Evolutionary conservation across 64 coral and sea anemone genomes (phyloP).

Genomic region (Actinia tenebrosa): DNA sequence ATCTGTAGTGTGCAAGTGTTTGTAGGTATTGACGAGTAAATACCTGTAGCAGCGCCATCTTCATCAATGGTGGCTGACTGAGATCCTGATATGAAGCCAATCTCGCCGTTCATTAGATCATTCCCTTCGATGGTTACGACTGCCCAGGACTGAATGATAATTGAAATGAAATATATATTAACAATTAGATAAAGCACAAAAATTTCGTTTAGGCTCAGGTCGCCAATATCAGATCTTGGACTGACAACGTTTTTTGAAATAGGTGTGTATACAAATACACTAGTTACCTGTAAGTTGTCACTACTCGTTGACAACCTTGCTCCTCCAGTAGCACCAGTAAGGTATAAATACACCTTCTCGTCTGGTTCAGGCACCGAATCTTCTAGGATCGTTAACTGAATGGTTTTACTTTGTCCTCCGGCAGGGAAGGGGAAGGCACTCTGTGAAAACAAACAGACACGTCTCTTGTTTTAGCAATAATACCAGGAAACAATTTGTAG

Average conservation of each 20-base stretch:
- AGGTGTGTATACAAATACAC: not conserved
- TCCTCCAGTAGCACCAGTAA: slow-evolving; percentile 58
- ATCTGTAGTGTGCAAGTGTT: not conserved
- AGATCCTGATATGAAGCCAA: slow-evolving; percentile 70
- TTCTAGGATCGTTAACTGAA: slow-evolving; percentile 70
- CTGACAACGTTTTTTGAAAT: not conserved
- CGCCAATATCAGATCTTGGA: no score
- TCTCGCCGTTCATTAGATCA: slow-evolving; percentile 78
- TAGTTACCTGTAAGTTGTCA: slow-evolving; percentile 58
- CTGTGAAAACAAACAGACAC: slow-evolving; percentile 21
- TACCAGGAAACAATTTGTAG: no score
- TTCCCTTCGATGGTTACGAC: slow-evolving; percentile 78
- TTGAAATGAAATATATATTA: not conserved
- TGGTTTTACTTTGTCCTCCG: slow-evolving; percentile 46
- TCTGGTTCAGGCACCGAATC: slow-evolving; percentile 77
- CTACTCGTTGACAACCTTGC: slow-evolving; percentile 52
- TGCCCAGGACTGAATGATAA: slow-evolving; percentile 57
- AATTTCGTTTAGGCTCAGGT: not conserved
- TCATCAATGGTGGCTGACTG: slow-evolving; percentile 70
- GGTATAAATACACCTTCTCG: slow-evolving; percentile 75
- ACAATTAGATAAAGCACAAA: not conserved
- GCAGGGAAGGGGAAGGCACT: slow-evolving; percentile 56
- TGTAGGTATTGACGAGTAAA: not conserved
- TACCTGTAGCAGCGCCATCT: slow-evolving; percentile 60
- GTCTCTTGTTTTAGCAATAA: no score